Conservation (phyloP, 2,797 vertebrate species). For the Poeciliopsis turneri region DNA sequence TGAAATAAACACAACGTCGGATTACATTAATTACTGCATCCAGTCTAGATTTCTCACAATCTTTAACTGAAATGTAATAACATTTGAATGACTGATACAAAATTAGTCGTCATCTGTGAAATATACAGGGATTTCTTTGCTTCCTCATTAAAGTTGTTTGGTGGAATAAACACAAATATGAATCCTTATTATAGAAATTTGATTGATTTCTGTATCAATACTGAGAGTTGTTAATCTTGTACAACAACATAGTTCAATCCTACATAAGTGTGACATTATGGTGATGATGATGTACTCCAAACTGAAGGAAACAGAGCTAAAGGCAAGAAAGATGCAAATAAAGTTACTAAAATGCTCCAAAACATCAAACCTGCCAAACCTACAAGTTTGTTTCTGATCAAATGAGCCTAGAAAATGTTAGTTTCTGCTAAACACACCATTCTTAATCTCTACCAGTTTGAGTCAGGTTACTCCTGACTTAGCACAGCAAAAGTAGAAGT, state of each 20-base stretch:
- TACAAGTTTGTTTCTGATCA: not conserved
- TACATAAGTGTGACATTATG: not conserved
- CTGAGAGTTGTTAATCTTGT: not conserved
- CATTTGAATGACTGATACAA: not conserved
- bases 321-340: not conserved
- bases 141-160: not conserved
- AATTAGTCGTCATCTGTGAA: not conserved
- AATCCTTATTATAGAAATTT: not conserved
- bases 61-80: not conserved
- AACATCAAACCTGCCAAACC: not conserved
- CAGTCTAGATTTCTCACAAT: not conserved
- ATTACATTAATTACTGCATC: not conserved
- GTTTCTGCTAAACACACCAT: not conserved
- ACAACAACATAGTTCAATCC: not conserved
- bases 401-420: constrained; percentile 9
- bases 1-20: not conserved
- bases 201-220: not conserved
- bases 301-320: not conserved
- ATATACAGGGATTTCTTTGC: not conserved
- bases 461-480: constrained; percentile 3
- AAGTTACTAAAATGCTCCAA: not conserved
- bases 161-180: not conserved
- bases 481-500: constrained; percentile 14
- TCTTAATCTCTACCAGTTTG: not conserved
- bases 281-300: not conserved